These are phyloP conservation scores for Dendroctonus ponderosae DNA, from an alignment of 1,140 invertebrate species.

Conservation along the genomic window DNA sequence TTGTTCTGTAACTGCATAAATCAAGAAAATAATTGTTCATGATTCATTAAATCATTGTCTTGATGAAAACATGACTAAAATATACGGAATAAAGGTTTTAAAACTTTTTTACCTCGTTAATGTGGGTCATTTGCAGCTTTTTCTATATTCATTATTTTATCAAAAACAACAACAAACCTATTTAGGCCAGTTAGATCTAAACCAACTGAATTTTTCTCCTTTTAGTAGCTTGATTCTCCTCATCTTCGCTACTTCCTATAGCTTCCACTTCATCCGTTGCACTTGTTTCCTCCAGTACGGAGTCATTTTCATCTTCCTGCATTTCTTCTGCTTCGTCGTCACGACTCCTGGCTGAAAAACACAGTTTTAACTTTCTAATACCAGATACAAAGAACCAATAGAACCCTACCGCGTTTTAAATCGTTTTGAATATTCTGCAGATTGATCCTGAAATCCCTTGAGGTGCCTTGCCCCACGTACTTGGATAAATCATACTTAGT, in stretches of 20 bases:
- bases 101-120: no score
- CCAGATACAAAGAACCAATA: not conserved
- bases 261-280: not conserved
- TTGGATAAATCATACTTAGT: conserved; percentile 56
- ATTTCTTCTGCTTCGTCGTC: not conserved
- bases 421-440: conserved; percentile 9
- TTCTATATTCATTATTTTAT: no score
- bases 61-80: no score
- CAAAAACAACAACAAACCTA: no score
- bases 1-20: no score
- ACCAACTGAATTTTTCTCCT: no score
- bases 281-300: not conserved
- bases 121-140: no score
- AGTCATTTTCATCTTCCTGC: conserved; percentile 5
- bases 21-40: no score
- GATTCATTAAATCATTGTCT: no score
- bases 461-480: conserved; percentile 56
- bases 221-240: conserved; percentile 3
- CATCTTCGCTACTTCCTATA: conserved; percentile 12
- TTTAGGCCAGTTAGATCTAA: no score
- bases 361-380: not conserved
- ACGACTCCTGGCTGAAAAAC: no score
- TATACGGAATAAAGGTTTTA: no score
- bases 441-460: conserved; percentile 58
- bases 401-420: conserved; percentile 9